These are phyloP conservation scores for Petrocephalus sullivani DNA, from an alignment of 2,797 vertebrate species.

Conservation along the genomic window DNA sequence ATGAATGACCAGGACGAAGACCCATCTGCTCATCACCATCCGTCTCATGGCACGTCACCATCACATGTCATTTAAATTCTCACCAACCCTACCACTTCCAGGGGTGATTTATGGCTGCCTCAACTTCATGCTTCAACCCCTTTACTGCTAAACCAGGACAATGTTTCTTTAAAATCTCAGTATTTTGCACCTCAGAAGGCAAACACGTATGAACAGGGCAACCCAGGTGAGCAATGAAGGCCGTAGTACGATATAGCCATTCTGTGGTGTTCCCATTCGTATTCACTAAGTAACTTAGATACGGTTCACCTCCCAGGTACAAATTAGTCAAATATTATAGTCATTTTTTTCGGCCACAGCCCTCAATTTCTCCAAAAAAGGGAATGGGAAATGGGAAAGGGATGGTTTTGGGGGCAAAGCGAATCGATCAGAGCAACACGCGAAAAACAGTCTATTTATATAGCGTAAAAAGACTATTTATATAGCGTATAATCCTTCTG, in stretches of 20 bases:
- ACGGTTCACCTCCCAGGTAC: background rate
- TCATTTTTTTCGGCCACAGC: background rate
- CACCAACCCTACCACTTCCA: conserved; percentile 33
- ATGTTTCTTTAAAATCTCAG: conserved; percentile 26
- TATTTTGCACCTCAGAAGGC: conserved; percentile 13
- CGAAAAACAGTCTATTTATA: background rate
- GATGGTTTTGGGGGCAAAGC: background rate
- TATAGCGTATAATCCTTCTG: background rate
- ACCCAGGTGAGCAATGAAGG: background rate
- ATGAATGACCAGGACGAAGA: conserved; percentile 33
- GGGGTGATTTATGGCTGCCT: conserved; percentile 55
- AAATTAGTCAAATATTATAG: background rate
- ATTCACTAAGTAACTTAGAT: background rate
- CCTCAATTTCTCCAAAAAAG: background rate
- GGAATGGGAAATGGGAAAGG: background rate
- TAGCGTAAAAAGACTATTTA: background rate
- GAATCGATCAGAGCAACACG: background rate
- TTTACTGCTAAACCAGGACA: conserved; percentile 53
- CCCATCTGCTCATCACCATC: conserved; percentile 31
- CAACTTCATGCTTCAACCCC: conserved; percentile 34
- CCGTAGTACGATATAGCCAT: background rate
- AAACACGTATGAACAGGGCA: conserved; percentile 25
- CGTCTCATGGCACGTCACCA: conserved; percentile 48
- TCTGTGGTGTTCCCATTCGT: background rate
- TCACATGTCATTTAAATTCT: conserved; percentile 44